Evolutionary conservation across 2,888 invertebrate genomes (phyloP).

Genomic region (Drosophila kuntzei): DNA sequence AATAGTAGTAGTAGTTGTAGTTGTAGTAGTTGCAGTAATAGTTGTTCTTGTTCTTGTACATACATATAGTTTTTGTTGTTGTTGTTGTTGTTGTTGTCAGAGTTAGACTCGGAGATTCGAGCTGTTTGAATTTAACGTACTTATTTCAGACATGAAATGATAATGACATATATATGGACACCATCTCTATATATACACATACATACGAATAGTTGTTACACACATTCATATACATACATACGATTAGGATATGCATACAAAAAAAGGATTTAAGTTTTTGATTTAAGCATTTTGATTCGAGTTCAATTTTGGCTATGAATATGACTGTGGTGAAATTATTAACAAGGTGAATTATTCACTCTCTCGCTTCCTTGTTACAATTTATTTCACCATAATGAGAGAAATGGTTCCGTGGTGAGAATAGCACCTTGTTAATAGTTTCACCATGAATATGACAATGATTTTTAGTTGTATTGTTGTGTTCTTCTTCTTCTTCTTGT

Average conservation of each 20-base stretch:
- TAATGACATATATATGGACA: constrained; percentile 31
- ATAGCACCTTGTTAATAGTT: not conserved
- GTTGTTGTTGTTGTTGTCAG: constrained; percentile 18
- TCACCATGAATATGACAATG: constrained; percentile 21
- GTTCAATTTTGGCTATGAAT: constrained; percentile 52
- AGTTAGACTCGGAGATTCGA: constrained; percentile 50
- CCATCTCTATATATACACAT: constrained; percentile 28
- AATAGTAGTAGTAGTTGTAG: constrained; percentile 44
- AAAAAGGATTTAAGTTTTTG: constrained; percentile 42
- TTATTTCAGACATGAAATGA: constrained; percentile 64
- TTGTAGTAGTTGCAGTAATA: constrained; percentile 31
- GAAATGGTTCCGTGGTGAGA: not conserved
- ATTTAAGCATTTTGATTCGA: constrained; percentile 73
- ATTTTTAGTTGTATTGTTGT: constrained; percentile 17
- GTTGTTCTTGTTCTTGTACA: constrained; percentile 31
- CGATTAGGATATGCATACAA: constrained; percentile 1
- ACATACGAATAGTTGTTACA: constrained; percentile 19
- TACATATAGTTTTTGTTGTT: constrained; percentile 16
- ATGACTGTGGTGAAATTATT: not conserved
- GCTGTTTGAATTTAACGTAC: constrained; percentile 81
- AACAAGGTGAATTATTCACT: not conserved
- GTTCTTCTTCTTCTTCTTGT: not conserved
- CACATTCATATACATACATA: constrained; percentile 7
- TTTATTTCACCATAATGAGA: not conserved
- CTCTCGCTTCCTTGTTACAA: too few species aligned